Base-by-base conservation (phyloP, 2,113 vertebrate species). In the Pitta sordida region DNA sequence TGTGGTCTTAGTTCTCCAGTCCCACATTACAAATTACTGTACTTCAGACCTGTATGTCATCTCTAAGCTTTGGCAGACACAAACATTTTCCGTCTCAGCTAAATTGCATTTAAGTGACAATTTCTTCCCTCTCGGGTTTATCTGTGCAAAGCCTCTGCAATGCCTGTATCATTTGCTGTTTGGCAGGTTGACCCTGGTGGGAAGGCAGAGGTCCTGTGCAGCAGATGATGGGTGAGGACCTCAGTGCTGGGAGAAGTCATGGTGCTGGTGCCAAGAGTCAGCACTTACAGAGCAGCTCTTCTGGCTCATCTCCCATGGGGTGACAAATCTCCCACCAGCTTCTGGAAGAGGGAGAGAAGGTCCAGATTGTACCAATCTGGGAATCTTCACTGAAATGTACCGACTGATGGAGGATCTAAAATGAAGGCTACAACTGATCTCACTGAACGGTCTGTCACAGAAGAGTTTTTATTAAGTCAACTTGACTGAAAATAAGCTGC, bases 201-300 rank as follows among this genome's bases (percentile, higher is more conserved):
- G 43, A 73, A 75, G 36, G 64, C 23, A 63, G n/a, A 75, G 39
- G 27, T 75, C 43, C 60, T 48, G 46, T 27, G 41, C 13, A 10
- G 55, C 7, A 41, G 34, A 18, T 21, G 37, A 30, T 13, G 37
- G 29, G 15, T 0, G 0, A 91, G 46, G 46, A 88, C 18, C 24
- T 76, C 20, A 4, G 0, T 18, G 20, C 43, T 58, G 34, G 30
- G 15, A 76, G 34, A 71, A 73, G 37, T 43, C 56, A 30, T 0
- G 0, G 39, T 65, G 65, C 51, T 0, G 0, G 43, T 67, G 62
- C 46, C 15, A 29, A n/a, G 15, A 27, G 16, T 30, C 46, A 63
- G 37, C 37, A 60, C 32, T 75, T 15, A 39, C 4, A 26, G 15
- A 65, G 15, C 19, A 52, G 64, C 56, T 83, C 43, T 24, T 15